Conservation (phyloP, 2,797 vertebrate species). For the Myiothlypis coronata region DNA sequence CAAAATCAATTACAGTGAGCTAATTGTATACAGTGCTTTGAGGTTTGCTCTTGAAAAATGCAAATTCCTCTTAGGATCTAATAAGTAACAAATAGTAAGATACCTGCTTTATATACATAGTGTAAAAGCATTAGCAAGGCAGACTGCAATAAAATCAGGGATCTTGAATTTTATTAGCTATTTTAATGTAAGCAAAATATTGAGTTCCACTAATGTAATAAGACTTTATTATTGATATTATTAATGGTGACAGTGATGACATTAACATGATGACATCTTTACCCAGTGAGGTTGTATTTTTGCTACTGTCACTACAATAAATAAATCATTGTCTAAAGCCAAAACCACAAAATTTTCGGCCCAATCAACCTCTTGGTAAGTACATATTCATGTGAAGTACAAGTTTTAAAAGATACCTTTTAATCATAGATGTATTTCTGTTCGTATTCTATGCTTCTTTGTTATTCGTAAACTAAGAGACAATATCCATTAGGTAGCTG, state of each 20-base stretch:
- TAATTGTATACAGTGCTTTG: conserved; percentile 25
- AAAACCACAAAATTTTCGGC: background rate
- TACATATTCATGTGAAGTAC: background rate
- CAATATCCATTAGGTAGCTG: background rate
- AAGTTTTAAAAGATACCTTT: background rate
- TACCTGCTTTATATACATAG: background rate
- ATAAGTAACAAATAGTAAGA: background rate
- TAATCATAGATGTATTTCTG: background rate
- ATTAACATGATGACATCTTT: background rate
- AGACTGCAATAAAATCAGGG: background rate
- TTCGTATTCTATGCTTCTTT: background rate
- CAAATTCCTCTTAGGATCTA: background rate
- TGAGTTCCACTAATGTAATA: background rate
- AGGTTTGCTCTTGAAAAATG: conserved; percentile 33
- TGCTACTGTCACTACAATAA: background rate
- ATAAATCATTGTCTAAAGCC: background rate
- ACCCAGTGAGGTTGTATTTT: background rate
- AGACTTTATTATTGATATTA: background rate
- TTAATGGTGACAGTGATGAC: background rate
- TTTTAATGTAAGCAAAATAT: background rate
- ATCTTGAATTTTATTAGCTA: conserved; percentile 14
- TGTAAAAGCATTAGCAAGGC: background rate
- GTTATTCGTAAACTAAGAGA: background rate
- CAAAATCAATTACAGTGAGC: conserved; percentile 29
- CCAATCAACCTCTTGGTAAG: background rate